phyloP scores from a whole-genome alignment of 2,113 vertebrate species.

The Acrocephalus arundinaceus region DNA sequence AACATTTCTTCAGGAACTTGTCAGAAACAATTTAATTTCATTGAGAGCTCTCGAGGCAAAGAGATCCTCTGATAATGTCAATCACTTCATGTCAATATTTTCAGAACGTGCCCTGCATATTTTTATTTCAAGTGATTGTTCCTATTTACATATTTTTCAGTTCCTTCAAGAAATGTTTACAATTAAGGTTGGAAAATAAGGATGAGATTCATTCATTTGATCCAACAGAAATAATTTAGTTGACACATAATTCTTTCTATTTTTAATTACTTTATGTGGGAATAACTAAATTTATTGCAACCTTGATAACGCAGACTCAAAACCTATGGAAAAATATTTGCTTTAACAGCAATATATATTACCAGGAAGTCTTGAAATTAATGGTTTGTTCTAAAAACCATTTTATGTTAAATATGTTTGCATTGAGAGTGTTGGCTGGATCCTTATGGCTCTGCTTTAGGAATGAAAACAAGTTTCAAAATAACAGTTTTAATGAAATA shows the following conservation, averaged over 20 bases:
- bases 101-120: neutral
- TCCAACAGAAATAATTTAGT: neutral
- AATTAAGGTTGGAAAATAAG: neutral
- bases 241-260: neutral
- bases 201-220: neutral
- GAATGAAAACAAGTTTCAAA: conserved; percentile 42
- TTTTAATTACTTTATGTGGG: neutral
- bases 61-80: conserved; percentile 46
- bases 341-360: neutral
- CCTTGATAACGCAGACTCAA: neutral
- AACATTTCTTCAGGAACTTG: conserved; percentile 29
- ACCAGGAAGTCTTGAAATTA: neutral
- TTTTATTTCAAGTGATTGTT: neutral
- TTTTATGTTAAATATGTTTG: neutral
- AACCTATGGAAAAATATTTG: neutral
- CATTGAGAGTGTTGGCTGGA: neutral
- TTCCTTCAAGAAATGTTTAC: conserved; percentile 24
- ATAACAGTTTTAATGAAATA: conserved; percentile 27
- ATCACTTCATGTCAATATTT: conserved; percentile 17
- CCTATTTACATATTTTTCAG: neutral
- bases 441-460: neutral
- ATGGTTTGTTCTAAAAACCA: neutral
- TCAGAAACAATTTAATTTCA: conserved; percentile 36
- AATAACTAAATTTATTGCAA: neutral
- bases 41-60: conserved; percentile 7